phyloP scores from a whole-genome alignment of 2,797 vertebrate genomes.

The Xenops minutus region DNA sequence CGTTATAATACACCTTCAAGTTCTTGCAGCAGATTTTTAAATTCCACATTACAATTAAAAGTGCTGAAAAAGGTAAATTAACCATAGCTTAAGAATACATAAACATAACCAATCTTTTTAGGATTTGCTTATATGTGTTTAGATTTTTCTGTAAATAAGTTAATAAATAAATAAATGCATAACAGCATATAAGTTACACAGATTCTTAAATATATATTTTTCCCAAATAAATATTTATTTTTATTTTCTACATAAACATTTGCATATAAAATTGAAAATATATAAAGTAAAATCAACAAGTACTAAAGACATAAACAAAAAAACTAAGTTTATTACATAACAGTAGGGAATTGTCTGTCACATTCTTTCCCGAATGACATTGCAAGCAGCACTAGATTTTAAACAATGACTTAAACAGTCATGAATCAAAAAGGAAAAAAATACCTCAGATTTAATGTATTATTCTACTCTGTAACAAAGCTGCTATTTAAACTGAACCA shows the following conservation, averaged over 20 bases:
- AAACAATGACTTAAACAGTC: constrained; percentile 32
- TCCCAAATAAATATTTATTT: neutral
- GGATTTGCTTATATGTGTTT: neutral
- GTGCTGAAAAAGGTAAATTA: neutral
- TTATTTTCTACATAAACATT: neutral
- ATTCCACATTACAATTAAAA: neutral
- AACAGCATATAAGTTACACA: neutral
- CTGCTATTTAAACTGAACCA: neutral
- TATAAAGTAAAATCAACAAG: neutral
- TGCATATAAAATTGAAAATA: neutral
- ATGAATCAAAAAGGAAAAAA: constrained; percentile 15
- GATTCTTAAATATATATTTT: neutral
- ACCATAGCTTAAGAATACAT: neutral
- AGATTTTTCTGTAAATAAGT: neutral
- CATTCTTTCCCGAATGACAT: neutral
- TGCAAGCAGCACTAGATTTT: neutral
- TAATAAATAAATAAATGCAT: neutral
- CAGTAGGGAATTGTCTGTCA: neutral
- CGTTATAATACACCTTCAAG: neutral
- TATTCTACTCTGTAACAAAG: constrained; percentile 18
- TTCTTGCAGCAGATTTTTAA: neutral
- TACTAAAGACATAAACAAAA: neutral
- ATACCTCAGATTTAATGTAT: neutral
- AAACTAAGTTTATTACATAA: neutral
- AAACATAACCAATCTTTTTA: neutral